phyloP scores from a whole-genome alignment of 2,797 vertebrate species.

The Simalia tracyae region DNA sequence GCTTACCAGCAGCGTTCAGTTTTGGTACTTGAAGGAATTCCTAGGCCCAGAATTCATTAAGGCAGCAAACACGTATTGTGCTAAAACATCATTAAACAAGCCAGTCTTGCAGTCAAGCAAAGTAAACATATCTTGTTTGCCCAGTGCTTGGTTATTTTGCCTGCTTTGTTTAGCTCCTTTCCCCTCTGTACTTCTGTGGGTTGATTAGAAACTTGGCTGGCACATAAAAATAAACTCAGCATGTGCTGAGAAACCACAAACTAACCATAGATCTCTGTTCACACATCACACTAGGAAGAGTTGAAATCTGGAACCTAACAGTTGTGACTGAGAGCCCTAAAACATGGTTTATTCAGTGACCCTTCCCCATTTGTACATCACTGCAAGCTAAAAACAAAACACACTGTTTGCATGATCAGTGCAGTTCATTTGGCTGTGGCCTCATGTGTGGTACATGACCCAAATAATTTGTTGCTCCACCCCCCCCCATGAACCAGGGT shows the following conservation, averaged over 20 bases:
- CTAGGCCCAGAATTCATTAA: not conserved
- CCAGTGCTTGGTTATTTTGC: not conserved
- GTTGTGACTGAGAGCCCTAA: not conserved
- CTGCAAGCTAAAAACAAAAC: not conserved
- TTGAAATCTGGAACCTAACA: not conserved
- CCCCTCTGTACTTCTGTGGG: not conserved
- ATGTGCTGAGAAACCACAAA: not conserved
- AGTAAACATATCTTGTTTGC: not conserved
- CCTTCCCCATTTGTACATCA: not conserved
- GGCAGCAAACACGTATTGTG: not conserved
- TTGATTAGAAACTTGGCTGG: not conserved
- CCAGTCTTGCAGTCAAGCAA: not conserved
- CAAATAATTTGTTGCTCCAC: not conserved
- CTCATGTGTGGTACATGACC: not conserved
- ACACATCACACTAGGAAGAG: not conserved
- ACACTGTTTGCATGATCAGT: not conserved
- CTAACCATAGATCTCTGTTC: not conserved
- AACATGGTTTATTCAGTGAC: not conserved
- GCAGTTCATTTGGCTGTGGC: not conserved
- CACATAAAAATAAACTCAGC: not conserved
- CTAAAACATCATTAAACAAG: not conserved
- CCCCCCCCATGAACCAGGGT: not conserved
- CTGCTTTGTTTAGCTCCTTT: not conserved
- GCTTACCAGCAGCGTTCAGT: not conserved
- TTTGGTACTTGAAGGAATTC: not conserved